A percentile compares a stretch with the other conserved stretches of the same genome.
Evolutionary conservation across 2,113 vertebrate species (phyloP).

Genomic region (Ibidorhyncha struthersii): DNA sequence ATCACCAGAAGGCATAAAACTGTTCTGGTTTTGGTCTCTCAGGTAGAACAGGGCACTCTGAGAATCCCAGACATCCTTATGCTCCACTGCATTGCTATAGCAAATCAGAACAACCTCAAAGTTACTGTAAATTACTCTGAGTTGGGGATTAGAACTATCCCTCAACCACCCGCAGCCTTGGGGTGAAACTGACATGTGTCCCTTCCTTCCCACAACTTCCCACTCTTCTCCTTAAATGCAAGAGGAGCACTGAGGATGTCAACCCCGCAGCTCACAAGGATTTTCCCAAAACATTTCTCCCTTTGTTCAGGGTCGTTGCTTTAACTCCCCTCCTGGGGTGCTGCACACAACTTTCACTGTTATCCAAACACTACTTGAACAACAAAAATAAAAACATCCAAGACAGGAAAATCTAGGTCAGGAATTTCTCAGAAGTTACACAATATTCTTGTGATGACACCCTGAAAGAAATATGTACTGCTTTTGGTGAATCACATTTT

Average conservation of each 20-base stretch:
- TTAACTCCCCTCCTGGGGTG: rapidly evolving
- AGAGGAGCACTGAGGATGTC: not conserved
- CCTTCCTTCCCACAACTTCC: not conserved
- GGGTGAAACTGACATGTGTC: not conserved
- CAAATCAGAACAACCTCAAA: not conserved
- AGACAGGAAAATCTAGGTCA: conserved; percentile 46
- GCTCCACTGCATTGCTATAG: not conserved
- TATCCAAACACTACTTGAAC: not conserved
- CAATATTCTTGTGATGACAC: conserved; percentile 9
- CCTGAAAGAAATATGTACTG: conserved; percentile 30
- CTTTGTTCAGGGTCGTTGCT: not conserved
- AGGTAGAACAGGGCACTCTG: not conserved
- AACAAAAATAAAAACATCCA: conserved; percentile 29
- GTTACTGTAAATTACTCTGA: not conserved
- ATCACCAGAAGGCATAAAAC: not conserved
- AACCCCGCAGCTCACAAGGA: not conserved
- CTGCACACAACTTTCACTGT: conserved; percentile 1
- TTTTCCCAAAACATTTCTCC: not conserved
- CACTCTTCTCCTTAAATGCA: not conserved
- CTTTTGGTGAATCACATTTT: conserved; percentile 2
- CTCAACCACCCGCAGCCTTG: not conserved
- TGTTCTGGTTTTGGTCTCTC: not conserved
- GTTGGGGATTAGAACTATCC: not conserved
- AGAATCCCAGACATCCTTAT: not conserved
- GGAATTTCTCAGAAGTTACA: conserved; percentile 44